Base-by-base conservation (phyloP, 1,140 invertebrate genomes). In the Cryptotermes secundus region DNA sequence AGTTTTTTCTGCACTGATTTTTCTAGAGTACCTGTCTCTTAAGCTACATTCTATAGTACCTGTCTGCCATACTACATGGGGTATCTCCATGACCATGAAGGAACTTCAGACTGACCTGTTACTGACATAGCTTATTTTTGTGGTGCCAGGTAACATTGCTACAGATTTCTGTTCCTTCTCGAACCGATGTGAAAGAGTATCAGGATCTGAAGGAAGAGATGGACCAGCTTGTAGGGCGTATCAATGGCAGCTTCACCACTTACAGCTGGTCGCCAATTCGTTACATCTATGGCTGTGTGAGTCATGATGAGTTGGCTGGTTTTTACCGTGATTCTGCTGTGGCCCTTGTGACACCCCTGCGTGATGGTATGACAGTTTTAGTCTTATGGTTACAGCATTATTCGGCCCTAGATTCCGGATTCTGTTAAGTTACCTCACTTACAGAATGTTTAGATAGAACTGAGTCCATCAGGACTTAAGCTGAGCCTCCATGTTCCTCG, bases 241-340 rank as follows among this genome's bases (percentile, higher is more conserved):
- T 97, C 72, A 97, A 97, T 88, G 96, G 96, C 35, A 92, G 94
- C 31, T 97, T 97, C 87, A 96, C 96, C 1, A 96, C 95, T 19
- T 95, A 96, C 2, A 97, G 96, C 88, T 97, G 96, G 96, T 96
- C 96, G 1, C 96, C 96, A 0, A 97, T 97, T 86, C 93, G 95
- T 83, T 97, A 98, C 87, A 97, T 98, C 87, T 97, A 96, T 88
- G 96, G 96, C 2, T 97, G 95, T 88, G 94, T 97, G 0, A 95
- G 93, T 84, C 96, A 97, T 90, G 94, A 95, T 86, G 95, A 97
- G 87, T 88, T 98, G 42, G 96, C 96, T 3, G 95, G 95, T 0
- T 95, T 97, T 86, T 97, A 97, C 89, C 91, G 96, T 31, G 96
- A 97, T 87, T 93, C 96, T 0, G 94, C 95, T 0, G 96, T 98